A percentile compares a stretch with the other conserved stretches of the same genome.
Evolutionary conservation across 1,140 invertebrate species (phyloP).

Genomic region (Liolophura sinensis): DNA sequence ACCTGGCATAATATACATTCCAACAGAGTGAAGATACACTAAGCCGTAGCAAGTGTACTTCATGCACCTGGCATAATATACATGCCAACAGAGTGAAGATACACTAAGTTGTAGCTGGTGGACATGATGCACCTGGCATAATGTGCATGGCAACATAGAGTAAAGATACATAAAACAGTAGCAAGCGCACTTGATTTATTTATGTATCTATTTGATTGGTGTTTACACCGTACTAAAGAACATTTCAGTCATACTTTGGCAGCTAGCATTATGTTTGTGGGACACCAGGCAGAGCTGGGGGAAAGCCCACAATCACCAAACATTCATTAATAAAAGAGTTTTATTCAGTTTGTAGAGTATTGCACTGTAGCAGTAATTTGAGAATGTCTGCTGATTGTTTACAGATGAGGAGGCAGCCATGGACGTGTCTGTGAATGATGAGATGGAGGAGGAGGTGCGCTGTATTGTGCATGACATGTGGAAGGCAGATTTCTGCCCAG

Average conservation of each 20-base stretch:
- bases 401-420: constrained; percentile 46
- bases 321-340: background rate
- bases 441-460: constrained; percentile 42
- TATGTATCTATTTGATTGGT: no score
- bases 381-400: constrained; percentile 14
- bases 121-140: no score
- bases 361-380: background rate
- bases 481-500: constrained; percentile 52
- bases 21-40: no score
- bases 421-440: constrained; percentile 21
- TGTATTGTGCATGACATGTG: constrained; percentile 48
- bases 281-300: background rate
- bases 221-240: background rate
- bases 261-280: background rate
- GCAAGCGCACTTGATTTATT: background rate
- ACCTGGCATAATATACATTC: no score
- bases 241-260: background rate
- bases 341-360: background rate
- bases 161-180: no score
- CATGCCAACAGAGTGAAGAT: no score
- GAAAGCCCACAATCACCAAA: no score
- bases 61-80: no score
- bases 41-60: no score
- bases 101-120: no score
- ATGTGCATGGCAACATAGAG: no score